Evolutionary conservation across 2,888 invertebrate genomes (phyloP), one percentile per base, ranked within the genome.

Genomic region (Drosophila ustulata): DNA sequence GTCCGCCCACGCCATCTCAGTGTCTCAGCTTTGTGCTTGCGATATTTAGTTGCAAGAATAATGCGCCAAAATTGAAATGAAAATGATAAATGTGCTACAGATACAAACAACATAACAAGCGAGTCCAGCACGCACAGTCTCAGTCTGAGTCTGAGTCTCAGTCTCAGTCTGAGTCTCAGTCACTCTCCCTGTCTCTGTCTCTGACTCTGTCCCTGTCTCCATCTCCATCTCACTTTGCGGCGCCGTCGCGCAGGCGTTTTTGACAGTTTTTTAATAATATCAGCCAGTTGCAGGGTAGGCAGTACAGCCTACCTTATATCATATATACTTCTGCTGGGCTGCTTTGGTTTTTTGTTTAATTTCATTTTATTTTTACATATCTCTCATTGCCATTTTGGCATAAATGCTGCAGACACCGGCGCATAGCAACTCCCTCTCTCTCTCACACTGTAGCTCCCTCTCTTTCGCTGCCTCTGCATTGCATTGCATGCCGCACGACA

Each of bases 261-360:
- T 85, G 85, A 85, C 85, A 85, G 85, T 85, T 85, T 85, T 85
- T 85, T 85, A 85, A 85, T 85, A 85, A 85, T 89, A 83, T 83
- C 83, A 83, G 85, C 88, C 66, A 56, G 67, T 65, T 55, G 76
- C 32, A 49, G 77, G 62, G 75, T 67, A 76, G 75, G 67, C 82
- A 61, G 45, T 37, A 32, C 88, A 39, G 80, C 88, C 83, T 82
- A 88, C 88, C 83, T 69, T 68, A 73, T 71, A 82, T 81, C 83
- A 72, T 18, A 47, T 69, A 56, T 18, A 18, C 18, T 18, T 18
- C 43, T 52, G 64, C 62, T 59, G 51, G 51, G 26, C 53, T 51
- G 53, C 45, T 64, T 52, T 50, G 45, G 63, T 13, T 55, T 34
- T 37, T 56, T 75, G 37, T 46, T 64, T 64, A 47, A 51, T 71